Conservation (phyloP, 2,113 vertebrate genomes). For the Atrichornis clamosus region DNA sequence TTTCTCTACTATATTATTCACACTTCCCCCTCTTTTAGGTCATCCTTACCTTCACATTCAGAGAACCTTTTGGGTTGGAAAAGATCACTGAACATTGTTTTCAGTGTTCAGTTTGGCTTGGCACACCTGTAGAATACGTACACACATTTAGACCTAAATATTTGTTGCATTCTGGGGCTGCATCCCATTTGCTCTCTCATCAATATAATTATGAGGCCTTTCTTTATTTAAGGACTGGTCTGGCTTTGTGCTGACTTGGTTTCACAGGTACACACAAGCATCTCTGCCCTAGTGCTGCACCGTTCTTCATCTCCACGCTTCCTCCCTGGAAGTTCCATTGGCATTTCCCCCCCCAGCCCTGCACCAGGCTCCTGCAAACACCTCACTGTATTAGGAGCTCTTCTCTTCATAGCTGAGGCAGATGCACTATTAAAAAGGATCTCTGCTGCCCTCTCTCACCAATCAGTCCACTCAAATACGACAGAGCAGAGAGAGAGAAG, state of each 20-base stretch:
- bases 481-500: not conserved
- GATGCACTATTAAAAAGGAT: not conserved
- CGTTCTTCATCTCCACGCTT: not conserved
- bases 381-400: not conserved
- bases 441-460: constrained; percentile 60
- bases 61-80: not conserved
- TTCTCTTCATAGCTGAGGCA: not conserved
- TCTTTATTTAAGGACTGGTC: not conserved
- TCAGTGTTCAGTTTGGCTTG: not conserved
- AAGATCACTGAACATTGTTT: not conserved
- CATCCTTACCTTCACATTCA: not conserved
- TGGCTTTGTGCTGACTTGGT: not conserved
- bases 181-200: not conserved
- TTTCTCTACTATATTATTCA: not conserved
- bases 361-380: not conserved
- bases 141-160: not conserved
- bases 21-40: not conserved
- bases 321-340: not conserved
- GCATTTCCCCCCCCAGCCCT: not conserved
- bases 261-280: not conserved
- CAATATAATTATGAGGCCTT: not conserved
- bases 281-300: not conserved
- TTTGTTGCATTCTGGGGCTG: not conserved
- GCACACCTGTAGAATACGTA: not conserved
- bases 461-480: not conserved